A percentile compares a stretch with the other conserved stretches of the same genome.
phyloP scores from a whole-genome alignment of 1,140 invertebrate genomes.

The Macrosteles quadrilineatus region DNA sequence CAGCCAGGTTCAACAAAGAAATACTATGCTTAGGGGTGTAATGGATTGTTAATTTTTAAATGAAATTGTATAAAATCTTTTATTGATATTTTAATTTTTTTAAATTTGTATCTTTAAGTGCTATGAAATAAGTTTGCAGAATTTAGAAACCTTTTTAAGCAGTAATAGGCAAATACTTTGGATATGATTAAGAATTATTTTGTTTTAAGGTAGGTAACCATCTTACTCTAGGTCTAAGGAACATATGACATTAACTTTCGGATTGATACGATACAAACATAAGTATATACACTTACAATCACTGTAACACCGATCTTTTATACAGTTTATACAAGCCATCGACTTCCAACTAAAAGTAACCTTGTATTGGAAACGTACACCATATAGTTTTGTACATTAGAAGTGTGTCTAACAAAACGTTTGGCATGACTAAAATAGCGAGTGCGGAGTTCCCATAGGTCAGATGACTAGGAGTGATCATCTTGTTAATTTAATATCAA shows the following conservation, averaged over 20 bases:
- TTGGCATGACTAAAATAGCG: slow-evolving; percentile 10
- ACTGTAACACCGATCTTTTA: slow-evolving; percentile 1
- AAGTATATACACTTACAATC: slow-evolving; percentile 8
- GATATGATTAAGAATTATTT: not conserved
- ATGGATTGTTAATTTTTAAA: too few species aligned
- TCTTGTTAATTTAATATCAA: slow-evolving; percentile 2
- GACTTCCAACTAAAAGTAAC: not conserved
- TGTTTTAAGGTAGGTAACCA: slow-evolving; percentile 14
- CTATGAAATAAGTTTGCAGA: too few species aligned
- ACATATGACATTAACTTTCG: slow-evolving; percentile 14
- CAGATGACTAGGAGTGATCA: slow-evolving; percentile 18
- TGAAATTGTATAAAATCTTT: too few species aligned
- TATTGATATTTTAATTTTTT: too few species aligned
- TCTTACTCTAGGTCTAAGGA: slow-evolving; percentile 19
- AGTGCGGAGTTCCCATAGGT: slow-evolving; percentile 15
- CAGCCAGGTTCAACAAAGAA: too few species aligned
- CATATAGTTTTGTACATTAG: not conserved
- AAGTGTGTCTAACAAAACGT: slow-evolving; percentile 3
- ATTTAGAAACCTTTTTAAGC: too few species aligned
- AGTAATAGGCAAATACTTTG: too few species aligned
- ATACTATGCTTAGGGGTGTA: too few species aligned
- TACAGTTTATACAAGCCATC: slow-evolving; percentile 13
- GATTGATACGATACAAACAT: slow-evolving; percentile 7
- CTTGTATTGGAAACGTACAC: slow-evolving; percentile 5
- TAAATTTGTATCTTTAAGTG: too few species aligned